phyloP scores from a whole-genome alignment of 1,140 invertebrate genomes.

The Atopsyche davidsoni region DNA sequence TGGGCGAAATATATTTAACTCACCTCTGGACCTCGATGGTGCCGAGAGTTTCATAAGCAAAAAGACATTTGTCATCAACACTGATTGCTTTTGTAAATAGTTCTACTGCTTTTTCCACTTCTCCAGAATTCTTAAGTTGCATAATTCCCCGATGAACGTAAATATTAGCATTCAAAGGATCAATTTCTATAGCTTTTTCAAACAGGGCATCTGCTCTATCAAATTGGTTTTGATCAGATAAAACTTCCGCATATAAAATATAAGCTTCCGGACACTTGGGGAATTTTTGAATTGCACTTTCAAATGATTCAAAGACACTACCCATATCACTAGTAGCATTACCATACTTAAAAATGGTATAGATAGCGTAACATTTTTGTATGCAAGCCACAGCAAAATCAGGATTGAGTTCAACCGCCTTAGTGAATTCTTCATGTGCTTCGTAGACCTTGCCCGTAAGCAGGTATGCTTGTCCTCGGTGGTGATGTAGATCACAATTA shows the following conservation, averaged over 20 bases:
- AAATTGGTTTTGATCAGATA: constrained; percentile 77
- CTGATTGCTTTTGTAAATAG: constrained; percentile 78
- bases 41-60: constrained; percentile 90
- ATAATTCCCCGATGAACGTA: constrained; percentile 84
- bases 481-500: constrained; percentile 77
- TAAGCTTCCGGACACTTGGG: constrained; percentile 80
- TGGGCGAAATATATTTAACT: constrained; percentile 28
- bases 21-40: constrained; percentile 91
- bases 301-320: constrained; percentile 63
- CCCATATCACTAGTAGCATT: constrained; percentile 47
- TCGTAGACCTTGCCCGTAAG: constrained; percentile 72
- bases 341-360: constrained; percentile 61
- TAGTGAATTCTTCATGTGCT: constrained; percentile 76
- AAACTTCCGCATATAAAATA: constrained; percentile 74
- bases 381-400: constrained; percentile 76
- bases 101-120: constrained; percentile 72
- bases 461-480: constrained; percentile 71
- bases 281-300: constrained; percentile 69
- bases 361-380: constrained; percentile 83
- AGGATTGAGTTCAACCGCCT: constrained; percentile 74
- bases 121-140: constrained; percentile 72
- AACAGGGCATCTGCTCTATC: constrained; percentile 76
- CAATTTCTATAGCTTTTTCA: constrained; percentile 71
- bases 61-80: constrained; percentile 86
- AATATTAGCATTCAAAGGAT: constrained; percentile 79